Base-by-base conservation (phyloP, 2,888 invertebrate genomes). In the Drosophila stalkeri region DNA sequence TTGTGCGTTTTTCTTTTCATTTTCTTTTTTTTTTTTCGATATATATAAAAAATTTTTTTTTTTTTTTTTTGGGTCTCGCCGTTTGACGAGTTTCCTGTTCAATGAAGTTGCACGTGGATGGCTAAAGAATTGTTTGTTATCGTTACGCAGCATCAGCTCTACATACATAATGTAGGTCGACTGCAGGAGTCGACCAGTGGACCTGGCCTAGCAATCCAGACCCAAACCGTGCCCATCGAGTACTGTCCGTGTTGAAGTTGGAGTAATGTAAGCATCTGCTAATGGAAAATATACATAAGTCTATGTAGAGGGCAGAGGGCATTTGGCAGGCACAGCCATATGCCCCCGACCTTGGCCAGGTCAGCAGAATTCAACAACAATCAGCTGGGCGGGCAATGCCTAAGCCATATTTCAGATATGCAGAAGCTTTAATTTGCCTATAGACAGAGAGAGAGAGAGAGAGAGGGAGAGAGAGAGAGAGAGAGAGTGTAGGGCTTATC, bases 21-120 rank as follows among this genome's bases (percentile, higher is more conserved):
- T 14, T 14, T 14, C 14, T 39, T 39, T 16, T 12, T 44, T 44
- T 11, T 16, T 16, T 39, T 7, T 37, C n/a, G n/a, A n/a, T n/a
- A n/a, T n/a, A n/a, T n/a, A n/a, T n/a, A n/a, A n/a, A n/a, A n/a
- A n/a, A n/a, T 14, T 14, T 14, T 37, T 39, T 39, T 16, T 12
- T 44, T 20, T 5, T 16, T 47, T 51, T 55, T 60, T 67, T 52
- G 52, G 68, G 65, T 43, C 47, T 57, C 51, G 51, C 61, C 72
- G 60, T 77, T 87, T 87, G 87, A 87, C 77, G 88, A 87, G 85
- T 79, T 83, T 83, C 85, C 88, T 83, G 83, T 85, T 87, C 82
- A 87, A 87, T 85, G 88, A 77, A 85, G 82, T 77, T 81, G 87
- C 80, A 77, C 86, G 83, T 82, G 73, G 86, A 47, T 65, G 61